Evolutionary conservation across 1,140 invertebrate species (phyloP).

Genomic region (Papilio xuthus): DNA sequence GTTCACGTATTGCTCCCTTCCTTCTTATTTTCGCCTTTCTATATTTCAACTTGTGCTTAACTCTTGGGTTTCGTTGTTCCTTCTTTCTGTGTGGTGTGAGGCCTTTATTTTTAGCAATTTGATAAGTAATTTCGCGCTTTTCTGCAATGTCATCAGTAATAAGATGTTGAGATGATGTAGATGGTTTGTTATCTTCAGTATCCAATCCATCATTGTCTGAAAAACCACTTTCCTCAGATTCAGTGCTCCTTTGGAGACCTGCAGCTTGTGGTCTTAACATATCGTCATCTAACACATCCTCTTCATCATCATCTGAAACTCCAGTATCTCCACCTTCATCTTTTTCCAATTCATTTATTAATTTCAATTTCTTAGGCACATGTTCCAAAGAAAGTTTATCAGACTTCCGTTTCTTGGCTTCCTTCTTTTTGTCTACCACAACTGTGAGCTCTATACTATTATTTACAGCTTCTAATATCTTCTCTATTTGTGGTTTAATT

Average conservation of each 20-base stretch:
- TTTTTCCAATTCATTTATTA: slow-evolving; percentile 71
- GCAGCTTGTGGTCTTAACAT: slow-evolving; percentile 65
- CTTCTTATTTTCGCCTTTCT: slow-evolving; percentile 94
- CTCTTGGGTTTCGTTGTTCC: slow-evolving; percentile 95
- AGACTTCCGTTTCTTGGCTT: slow-evolving; percentile 63
- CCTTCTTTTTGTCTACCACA: slow-evolving; percentile 53
- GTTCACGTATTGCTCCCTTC: slow-evolving; percentile 92
- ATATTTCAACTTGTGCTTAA: slow-evolving; percentile 95
- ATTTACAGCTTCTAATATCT: slow-evolving; percentile 79
- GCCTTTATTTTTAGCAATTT: slow-evolving; percentile 98
- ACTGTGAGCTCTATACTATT: slow-evolving; percentile 78
- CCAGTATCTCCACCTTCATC: slow-evolving; percentile 72
- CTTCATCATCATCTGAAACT: slow-evolving; percentile 70
- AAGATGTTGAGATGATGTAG: slow-evolving; percentile 57
- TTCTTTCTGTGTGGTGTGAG: slow-evolving; percentile 94
- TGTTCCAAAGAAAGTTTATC: slow-evolving; percentile 58
- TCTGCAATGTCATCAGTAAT: slow-evolving; percentile 68
- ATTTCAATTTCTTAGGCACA: slow-evolving; percentile 74
- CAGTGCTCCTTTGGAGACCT: slow-evolving; percentile 58
- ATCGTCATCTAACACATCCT: slow-evolving; percentile 58
- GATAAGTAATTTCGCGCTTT: slow-evolving; percentile 93
- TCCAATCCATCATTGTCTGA: slow-evolving; percentile 70
- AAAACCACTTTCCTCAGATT: slow-evolving; percentile 75
- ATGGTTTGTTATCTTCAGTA: slow-evolving; percentile 63
- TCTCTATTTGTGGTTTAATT: slow-evolving; percentile 85